phyloP scores from a whole-genome alignment of 2,797 vertebrate genomes.

The Botia kubotai region DNA sequence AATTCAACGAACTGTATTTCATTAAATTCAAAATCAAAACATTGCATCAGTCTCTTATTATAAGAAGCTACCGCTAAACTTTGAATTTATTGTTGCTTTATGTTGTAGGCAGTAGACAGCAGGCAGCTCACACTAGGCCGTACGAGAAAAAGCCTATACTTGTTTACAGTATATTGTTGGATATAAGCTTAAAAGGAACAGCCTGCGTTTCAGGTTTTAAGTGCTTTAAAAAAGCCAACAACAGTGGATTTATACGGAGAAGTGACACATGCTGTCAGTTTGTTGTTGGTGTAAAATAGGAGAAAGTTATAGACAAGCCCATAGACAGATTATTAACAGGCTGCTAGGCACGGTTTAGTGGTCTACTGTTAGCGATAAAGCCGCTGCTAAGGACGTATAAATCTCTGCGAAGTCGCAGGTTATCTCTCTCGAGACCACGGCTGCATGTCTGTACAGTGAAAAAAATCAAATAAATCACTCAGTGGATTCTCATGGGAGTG shows the following conservation, averaged over 20 bases:
- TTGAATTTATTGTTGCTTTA: too few relatives aligned
- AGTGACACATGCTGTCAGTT: constrained; percentile 48
- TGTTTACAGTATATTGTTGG: neutral
- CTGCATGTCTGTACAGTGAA: constrained; percentile 12
- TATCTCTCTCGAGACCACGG: constrained; percentile 46
- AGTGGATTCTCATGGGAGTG: neutral
- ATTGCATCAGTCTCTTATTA: too few relatives aligned
- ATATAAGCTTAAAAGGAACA: neutral
- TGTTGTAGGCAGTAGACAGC: neutral
- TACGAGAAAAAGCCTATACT: neutral
- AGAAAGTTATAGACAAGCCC: constrained; percentile 35
- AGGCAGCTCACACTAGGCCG: neutral
- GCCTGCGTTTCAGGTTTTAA: constrained; percentile 15
- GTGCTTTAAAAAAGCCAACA: constrained; percentile 43
- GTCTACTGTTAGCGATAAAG: constrained; percentile 64
- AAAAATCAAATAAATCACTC: neutral
- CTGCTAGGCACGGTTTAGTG: constrained; percentile 57
- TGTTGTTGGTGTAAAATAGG: constrained; percentile 54
- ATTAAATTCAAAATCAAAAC: too few relatives aligned
- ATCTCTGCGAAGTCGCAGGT: constrained; percentile 36
- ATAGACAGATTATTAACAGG: constrained; percentile 64
- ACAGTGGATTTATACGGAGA: constrained; percentile 38
- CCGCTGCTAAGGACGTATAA: constrained; percentile 65
- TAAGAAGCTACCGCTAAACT: too few relatives aligned
- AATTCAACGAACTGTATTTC: too few relatives aligned